Evolutionary conservation across 2,888 invertebrate species (phyloP).

Genomic region (Pocota personata): DNA sequence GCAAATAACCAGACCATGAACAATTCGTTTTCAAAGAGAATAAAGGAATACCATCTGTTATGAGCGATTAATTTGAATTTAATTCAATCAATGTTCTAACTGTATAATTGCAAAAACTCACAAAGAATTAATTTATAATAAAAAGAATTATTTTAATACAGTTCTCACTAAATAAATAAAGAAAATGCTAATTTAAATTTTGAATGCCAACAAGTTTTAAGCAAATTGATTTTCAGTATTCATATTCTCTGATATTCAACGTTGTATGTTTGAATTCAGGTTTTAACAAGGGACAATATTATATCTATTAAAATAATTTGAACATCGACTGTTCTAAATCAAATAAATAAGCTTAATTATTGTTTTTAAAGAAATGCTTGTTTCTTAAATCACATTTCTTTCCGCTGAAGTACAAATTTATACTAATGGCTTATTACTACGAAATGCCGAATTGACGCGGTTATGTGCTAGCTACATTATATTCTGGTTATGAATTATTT

Average conservation of each 20-base stretch:
- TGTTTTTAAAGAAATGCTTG: not conserved
- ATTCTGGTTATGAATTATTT: not conserved
- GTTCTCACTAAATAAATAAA: not conserved
- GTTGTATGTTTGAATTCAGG: not conserved
- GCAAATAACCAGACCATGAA: no score
- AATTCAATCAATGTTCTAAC: no score
- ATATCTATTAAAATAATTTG: not conserved
- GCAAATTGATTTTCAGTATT: not conserved
- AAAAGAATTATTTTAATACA: not conserved
- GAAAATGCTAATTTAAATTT: not conserved
- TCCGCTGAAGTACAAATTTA: not conserved
- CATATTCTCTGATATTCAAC: not conserved
- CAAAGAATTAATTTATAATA: not conserved
- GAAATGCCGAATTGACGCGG: not conserved
- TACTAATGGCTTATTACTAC: not conserved
- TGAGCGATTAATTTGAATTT: no score
- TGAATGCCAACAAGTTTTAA: not conserved
- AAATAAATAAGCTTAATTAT: not conserved
- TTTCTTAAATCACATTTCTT: no score
- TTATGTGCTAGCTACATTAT: not conserved
- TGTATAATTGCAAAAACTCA: no score
- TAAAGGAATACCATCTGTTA: no score
- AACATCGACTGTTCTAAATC: not conserved
- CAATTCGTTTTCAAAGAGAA: no score
- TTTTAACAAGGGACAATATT: not conserved